A percentile compares a stretch with the other conserved stretches of the same genome.
These are phyloP conservation scores for Mirounga angustirostris DNA, from an alignment of 2,113 vertebrate genomes.

Conservation along the genomic window DNA sequence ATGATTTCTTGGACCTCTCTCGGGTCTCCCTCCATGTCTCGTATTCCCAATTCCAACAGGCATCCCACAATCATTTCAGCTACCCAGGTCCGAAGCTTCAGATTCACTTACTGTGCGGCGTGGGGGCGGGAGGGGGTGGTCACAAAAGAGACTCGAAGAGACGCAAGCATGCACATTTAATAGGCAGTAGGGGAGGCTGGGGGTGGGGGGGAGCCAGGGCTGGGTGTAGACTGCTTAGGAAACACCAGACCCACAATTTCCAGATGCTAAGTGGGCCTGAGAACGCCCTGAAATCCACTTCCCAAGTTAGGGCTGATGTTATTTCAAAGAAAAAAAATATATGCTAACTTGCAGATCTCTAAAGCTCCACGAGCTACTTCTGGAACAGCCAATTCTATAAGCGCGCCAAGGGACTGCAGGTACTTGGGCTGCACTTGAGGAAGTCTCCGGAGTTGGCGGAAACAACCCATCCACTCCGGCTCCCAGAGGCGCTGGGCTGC, in stretches of 20 bases:
- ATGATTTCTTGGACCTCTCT: neutral
- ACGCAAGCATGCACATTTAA: neutral
- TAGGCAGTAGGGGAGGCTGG: neutral
- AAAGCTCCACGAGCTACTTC: neutral
- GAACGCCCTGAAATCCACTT: slow-evolving; percentile 25
- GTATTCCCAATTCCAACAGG: slow-evolving; percentile 27
- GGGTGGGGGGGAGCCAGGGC: too few species aligned
- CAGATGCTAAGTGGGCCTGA: slow-evolving; percentile 1
- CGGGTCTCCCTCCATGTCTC: neutral
- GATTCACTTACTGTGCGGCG: neutral
- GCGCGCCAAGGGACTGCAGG: slow-evolving; percentile 9
- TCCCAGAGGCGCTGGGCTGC: neutral
- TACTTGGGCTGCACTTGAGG: neutral
- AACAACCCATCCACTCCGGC: neutral
- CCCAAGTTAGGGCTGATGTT: neutral
- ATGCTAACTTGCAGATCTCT: neutral
- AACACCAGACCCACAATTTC: slow-evolving; percentile 35
- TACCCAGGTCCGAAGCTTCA: neutral
- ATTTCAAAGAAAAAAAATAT: slow-evolving; percentile 28
- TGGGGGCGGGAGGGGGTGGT: neutral
- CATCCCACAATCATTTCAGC: neutral
- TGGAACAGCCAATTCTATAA: neutral
- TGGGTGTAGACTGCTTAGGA: neutral
- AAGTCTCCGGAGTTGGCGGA: neutral
- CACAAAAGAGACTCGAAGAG: neutral